Percentiles rank a stretch among this genome's conserved stretches.
phyloP scores from a whole-genome alignment of 2,888 invertebrate genomes.

The Limnephilus lunatus region DNA sequence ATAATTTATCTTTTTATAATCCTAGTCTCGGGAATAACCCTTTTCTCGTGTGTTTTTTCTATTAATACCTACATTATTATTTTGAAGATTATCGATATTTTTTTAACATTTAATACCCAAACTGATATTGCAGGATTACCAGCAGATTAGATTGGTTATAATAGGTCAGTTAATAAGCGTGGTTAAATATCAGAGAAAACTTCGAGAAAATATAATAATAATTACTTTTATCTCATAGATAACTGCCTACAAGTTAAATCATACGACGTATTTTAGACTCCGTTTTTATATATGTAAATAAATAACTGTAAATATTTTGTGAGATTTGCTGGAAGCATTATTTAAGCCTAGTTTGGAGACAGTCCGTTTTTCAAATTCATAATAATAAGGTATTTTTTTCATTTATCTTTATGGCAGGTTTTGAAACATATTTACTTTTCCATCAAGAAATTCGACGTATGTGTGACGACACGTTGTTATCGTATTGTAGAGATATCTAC shows the following conservation, averaged over 20 bases:
- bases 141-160: neutral
- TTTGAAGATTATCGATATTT: neutral
- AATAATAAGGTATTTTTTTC: neutral
- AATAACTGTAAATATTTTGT: neutral
- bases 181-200: neutral
- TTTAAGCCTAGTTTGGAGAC: neutral
- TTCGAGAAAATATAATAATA: neutral
- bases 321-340: neutral
- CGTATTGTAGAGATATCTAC: neutral
- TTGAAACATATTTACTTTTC: neutral
- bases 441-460: neutral
- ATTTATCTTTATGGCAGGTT: neutral
- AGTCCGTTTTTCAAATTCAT: neutral
- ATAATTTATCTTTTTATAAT: neutral
- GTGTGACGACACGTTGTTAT: neutral
- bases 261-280: neutral
- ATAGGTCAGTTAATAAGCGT: neutral
- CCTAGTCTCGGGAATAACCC: neutral
- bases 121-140: neutral
- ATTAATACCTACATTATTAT: neutral
- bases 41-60: neutral
- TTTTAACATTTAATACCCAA: neutral
- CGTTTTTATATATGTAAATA: neutral
- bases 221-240: neutral
- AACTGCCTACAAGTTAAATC: too few species aligned